These are phyloP conservation scores for Eospalax fontanierii DNA, from an alignment of 2,797 vertebrate species.

Conservation along the genomic window DNA sequence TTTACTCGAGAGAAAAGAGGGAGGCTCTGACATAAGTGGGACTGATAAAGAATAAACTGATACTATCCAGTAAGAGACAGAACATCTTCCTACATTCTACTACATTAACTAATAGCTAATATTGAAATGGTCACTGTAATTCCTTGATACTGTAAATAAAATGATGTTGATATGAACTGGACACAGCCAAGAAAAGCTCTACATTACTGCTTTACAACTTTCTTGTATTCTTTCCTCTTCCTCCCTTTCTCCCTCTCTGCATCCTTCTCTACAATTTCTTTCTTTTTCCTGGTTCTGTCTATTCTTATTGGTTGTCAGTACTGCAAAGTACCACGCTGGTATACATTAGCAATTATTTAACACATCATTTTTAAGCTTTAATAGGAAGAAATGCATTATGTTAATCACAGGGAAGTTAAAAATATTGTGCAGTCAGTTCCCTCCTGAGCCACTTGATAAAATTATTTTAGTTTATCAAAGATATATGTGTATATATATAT, in stretches of 20 bases:
- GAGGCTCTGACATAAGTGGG: not conserved
- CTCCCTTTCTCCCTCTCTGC: not conserved
- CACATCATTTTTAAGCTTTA: not conserved
- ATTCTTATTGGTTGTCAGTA: not conserved
- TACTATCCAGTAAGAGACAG: too few relatives aligned
- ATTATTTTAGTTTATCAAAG: not conserved
- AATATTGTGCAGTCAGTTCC: not conserved
- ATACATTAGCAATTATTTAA: constrained; percentile 21
- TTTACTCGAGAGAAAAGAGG: not conserved
- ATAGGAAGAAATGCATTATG: not conserved
- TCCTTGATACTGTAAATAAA: not conserved
- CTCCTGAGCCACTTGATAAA: not conserved
- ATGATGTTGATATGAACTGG: not conserved
- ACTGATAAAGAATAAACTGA: not conserved
- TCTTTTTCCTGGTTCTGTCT: not conserved
- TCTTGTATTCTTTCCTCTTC: not conserved
- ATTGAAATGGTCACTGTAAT: not conserved
- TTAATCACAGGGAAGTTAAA: constrained; percentile 2
- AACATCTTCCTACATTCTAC: not conserved
- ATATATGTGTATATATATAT: not conserved
- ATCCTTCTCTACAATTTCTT: not conserved
- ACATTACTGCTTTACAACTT: not conserved
- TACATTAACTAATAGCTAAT: not conserved
- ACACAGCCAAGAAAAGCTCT: not conserved
- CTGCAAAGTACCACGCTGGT: not conserved